A percentile compares a stretch with the other conserved stretches of the same genome.
phyloP scores from a whole-genome alignment of 2,113 vertebrate genomes.

The Corydoras sp. region DNA sequence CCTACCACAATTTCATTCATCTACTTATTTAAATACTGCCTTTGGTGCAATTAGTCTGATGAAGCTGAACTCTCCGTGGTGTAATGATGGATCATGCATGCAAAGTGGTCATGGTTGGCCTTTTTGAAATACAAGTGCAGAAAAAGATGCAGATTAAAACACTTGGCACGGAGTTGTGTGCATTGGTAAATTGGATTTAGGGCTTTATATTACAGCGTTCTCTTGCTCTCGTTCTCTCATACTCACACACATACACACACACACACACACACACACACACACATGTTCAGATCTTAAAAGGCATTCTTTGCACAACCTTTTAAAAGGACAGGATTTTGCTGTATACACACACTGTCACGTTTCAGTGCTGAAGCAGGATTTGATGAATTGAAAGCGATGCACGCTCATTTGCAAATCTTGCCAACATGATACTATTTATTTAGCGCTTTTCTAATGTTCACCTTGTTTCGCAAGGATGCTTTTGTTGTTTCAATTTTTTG shows the following conservation, averaged over 20 bases:
- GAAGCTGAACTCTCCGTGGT: not conserved
- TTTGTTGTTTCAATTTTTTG: too few relatives aligned
- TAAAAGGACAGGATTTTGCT: conserved; percentile 24
- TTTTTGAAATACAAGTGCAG: conserved; percentile 58
- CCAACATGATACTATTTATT: too few relatives aligned
- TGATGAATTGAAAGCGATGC: conserved; percentile 20
- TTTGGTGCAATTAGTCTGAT: conserved; percentile 17
- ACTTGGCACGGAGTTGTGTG: conserved; percentile 47
- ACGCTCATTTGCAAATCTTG: not conserved
- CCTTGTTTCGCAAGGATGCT: too few relatives aligned
- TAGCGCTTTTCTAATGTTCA: too few relatives aligned
- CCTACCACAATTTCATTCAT: not conserved
- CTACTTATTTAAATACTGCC: not conserved
- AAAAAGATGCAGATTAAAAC: conserved; percentile 52
- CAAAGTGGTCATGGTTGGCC: conserved; percentile 50
- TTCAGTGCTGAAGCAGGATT: conserved; percentile 27
- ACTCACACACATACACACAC: not conserved
- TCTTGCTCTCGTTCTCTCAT: not conserved
- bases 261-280: not conserved
- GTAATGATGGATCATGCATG: conserved; percentile 29
- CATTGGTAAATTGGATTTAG: conserved; percentile 25
- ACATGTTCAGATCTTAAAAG: conserved; percentile 37
- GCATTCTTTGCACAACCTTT: conserved; percentile 28
- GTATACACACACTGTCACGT: conserved; percentile 16
- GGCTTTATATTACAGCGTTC: too few relatives aligned